These are phyloP conservation scores for Mola mola DNA, from an alignment of 2,113 vertebrate species.

Conservation along the genomic window DNA sequence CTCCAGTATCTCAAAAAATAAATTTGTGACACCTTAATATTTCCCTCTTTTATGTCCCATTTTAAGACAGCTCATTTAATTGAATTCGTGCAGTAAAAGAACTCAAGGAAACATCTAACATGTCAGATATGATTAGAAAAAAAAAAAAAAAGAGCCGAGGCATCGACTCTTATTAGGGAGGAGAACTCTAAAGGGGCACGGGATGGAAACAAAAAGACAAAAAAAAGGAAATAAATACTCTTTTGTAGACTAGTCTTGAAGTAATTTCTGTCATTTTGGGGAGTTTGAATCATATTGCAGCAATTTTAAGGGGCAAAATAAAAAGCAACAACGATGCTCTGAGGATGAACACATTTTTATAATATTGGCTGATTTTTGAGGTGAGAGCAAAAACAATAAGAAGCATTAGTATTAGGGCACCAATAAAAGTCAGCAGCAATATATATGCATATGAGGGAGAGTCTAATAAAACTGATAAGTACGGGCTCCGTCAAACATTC, in stretches of 20 bases:
- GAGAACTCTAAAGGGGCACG: too few species aligned
- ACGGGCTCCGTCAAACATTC: slow-evolving; percentile 52
- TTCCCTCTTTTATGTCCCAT: slow-evolving; percentile 16
- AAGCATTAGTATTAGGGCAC: too few species aligned
- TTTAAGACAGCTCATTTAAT: slow-evolving; percentile 19
- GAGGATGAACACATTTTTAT: slow-evolving; percentile 17
- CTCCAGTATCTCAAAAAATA: not conserved
- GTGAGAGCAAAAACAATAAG: too few species aligned
- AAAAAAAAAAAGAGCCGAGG: not conserved
- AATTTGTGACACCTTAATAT: slow-evolving; percentile 5
- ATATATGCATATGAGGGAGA: slow-evolving; percentile 64
- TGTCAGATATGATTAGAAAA: slow-evolving; percentile 36
- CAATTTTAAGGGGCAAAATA: too few species aligned
- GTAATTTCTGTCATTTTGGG: too few species aligned
- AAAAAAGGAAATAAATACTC: too few species aligned
- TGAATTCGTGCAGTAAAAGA: slow-evolving; percentile 19
- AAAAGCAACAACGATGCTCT: too few species aligned
- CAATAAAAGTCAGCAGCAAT: slow-evolving; percentile 46
- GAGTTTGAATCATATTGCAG: too few species aligned
- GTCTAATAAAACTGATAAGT: slow-evolving; percentile 63
- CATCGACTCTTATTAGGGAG: not conserved
- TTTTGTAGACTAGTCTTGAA: too few species aligned
- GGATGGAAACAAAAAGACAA: too few species aligned
- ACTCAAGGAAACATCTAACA: slow-evolving; percentile 26
- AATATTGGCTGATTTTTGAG: too few species aligned